Evolutionary conservation across 1,140 invertebrate genomes (phyloP), one percentile per base, ranked within the genome.

Genomic region (Penaeus chinensis): DNA sequence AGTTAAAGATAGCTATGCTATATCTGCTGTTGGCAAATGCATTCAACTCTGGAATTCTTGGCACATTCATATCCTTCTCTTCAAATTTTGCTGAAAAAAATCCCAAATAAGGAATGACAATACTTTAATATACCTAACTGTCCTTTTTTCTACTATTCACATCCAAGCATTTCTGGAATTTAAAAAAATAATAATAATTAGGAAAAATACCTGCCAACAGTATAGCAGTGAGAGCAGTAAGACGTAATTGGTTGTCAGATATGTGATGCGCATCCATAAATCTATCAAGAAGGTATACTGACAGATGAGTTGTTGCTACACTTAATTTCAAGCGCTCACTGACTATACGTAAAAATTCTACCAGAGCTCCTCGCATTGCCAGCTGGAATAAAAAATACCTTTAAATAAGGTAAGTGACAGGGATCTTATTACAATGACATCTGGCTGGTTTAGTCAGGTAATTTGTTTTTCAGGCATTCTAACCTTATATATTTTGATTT

Each of bases 1-100:
- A 69, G n/a, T 82, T 82, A 71, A 90, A 90, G 20, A 87, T 74
- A 16, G 10, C 5, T 37, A 78, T 63, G 27, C 47, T 76, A 78
- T 88, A 90, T 85, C 74, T 61, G 20, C 76, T 84, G 10, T 78
- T 47, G 60, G 66, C 86, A 66, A 85, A 82, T 11, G 74, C 66
- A 88, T 90, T 90, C 19, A 90, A 76, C 16, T 85, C 80, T n/a
- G 89, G 65, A n/a, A 85, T 77, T 81, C 86, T 80, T 54, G 89
- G 89, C 18, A 90, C 76, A 76, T 87, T 78, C 22, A 66, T 16
- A 24, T 90, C 89, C 24, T 77, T 88, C 19, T 90, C 89, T 85
- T 90, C 89, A 84, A 90, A 90, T 85, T 90, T 90, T 84, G 89
- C 89, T 90, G 66, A 10, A 82, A 80, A 54, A 80, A 89, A 24